Conservation (phyloP, 2,888 invertebrate species). For the Steinernema carpocapsae region DNA sequence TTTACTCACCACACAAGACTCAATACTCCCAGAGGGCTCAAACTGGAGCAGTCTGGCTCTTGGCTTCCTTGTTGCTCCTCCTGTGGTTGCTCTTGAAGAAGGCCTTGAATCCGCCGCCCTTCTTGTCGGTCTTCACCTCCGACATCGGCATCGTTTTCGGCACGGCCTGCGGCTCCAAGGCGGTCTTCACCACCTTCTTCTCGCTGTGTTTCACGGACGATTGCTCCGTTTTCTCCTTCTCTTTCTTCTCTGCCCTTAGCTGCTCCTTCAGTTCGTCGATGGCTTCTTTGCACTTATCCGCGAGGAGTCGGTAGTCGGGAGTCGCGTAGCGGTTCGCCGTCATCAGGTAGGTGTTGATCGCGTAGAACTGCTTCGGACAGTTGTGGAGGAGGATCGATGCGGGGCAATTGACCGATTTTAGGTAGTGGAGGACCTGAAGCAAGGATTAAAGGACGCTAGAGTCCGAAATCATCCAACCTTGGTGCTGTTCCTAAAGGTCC, state of each 20-base stretch:
- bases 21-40: too few species aligned
- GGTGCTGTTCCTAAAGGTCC: constrained; percentile 42
- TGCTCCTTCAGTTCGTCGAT: constrained; percentile 37
- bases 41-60: too few species aligned
- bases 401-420: constrained; percentile 38
- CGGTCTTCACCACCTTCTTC: too few species aligned
- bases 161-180: too few species aligned
- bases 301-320: constrained; percentile 49
- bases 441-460: too few species aligned
- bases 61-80: too few species aligned
- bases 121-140: too few species aligned
- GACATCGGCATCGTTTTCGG: too few species aligned
- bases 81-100: too few species aligned
- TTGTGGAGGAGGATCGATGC: constrained; percentile 40
- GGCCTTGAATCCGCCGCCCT: too few species aligned
- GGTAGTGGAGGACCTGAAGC: constrained; percentile 36
- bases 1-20: too few species aligned
- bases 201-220: too few species aligned
- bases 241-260: background rate
- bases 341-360: constrained; percentile 49
- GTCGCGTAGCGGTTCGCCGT: constrained; percentile 43
- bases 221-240: background rate
- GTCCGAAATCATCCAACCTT: constrained; percentile 36
- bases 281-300: constrained; percentile 46
- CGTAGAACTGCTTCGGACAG: constrained; percentile 48